Percentiles rank a stretch among this genome's conserved stretches.
phyloP scores from a whole-genome alignment of 1,140 invertebrate species.

The Drosophila lowei region DNA sequence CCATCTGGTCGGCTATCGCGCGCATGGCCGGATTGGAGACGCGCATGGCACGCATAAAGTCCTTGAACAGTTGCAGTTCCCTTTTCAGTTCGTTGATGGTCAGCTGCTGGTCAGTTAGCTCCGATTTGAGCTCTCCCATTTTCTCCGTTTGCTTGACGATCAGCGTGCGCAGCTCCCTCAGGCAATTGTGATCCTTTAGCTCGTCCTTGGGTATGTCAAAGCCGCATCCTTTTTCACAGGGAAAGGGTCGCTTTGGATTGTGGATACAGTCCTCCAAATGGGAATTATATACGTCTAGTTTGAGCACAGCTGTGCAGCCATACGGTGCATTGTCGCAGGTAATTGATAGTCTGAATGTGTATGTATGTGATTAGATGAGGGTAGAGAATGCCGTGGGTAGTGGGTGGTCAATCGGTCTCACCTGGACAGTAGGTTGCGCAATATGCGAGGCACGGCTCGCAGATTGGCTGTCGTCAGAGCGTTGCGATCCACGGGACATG shows the following conservation, averaged over 20 bases:
- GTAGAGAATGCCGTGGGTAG: slow-evolving; percentile 8
- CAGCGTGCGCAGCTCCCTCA: slow-evolving; percentile 92
- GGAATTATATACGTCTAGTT: slow-evolving; percentile 91
- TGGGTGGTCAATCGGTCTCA: slow-evolving; percentile 71
- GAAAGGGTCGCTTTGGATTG: slow-evolving; percentile 96
- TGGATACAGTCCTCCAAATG: slow-evolving; percentile 96
- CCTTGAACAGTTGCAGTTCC: slow-evolving; percentile 93
- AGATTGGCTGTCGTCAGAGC: slow-evolving; percentile 93
- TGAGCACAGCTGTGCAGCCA: slow-evolving; percentile 93
- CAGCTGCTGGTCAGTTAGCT: slow-evolving; percentile 92
- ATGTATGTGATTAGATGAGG: neutral
- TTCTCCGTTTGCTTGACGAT: slow-evolving; percentile 94
- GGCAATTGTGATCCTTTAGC: slow-evolving; percentile 96
- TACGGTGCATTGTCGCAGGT: slow-evolving; percentile 94
- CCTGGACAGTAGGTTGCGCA: slow-evolving; percentile 94
- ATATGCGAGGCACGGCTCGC: slow-evolving; percentile 94
- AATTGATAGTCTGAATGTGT: slow-evolving; percentile 89
- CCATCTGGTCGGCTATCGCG: slow-evolving; percentile 95
- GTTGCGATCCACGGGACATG: slow-evolving; percentile 96
- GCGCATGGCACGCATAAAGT: slow-evolving; percentile 95
- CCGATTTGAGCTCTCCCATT: slow-evolving; percentile 92
- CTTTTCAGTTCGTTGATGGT: slow-evolving; percentile 94
- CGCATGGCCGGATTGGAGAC: slow-evolving; percentile 94
- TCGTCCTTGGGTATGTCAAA: slow-evolving; percentile 97
- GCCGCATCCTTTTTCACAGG: slow-evolving; percentile 96